Evolutionary conservation across 1,140 invertebrate genomes (phyloP), one percentile per base, ranked within the genome.

Genomic region (Cyclargus thomasi): DNA sequence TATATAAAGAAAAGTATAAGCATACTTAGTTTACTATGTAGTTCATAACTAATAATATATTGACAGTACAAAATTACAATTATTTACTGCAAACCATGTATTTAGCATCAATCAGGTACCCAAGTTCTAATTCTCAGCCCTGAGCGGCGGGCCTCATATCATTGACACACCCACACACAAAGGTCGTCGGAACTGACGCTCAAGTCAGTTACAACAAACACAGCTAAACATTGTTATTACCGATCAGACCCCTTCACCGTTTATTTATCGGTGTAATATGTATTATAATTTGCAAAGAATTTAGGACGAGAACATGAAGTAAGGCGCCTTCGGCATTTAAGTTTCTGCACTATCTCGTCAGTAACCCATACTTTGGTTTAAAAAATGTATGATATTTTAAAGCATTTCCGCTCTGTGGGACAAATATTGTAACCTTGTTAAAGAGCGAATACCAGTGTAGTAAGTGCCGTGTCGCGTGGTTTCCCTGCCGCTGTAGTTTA

Each of bases 111-210:
- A 47, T 47, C 39, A 11, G 14, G 39, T 47, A 16, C 11, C 14
- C 39, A 47, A 47, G 14, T 8, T 47, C 39, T 47, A 8, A 14
- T 3, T 14, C 36, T 57, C 55, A 21, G 29, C 29, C 29, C 36
- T 57, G 20, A 21, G 29, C 29, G 5, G 29, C 23, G 17, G 17
- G 8, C 20, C n/a, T 20, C 18, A 17, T 59, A 59, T 59, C 17
- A 21, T 20, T 59, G 55, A 18, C 55, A 59, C 55, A 20, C 55
- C 55, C 20, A 59, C 55, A 59, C 18, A 18, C 10, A 59, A 59
- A 59, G 18, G 55, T 55, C 53, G 18, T 18, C 11, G 11, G 39
- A 47, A 47, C 39, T 47, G 39, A 47, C 39, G 39, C 14, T 47
- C 29, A 29, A 6, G 23, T 6, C 2, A 29, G 29, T 29, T 3